phyloP scores from a whole-genome alignment of 2,113 vertebrate genomes.

The Andinoacara biseriatus region DNA sequence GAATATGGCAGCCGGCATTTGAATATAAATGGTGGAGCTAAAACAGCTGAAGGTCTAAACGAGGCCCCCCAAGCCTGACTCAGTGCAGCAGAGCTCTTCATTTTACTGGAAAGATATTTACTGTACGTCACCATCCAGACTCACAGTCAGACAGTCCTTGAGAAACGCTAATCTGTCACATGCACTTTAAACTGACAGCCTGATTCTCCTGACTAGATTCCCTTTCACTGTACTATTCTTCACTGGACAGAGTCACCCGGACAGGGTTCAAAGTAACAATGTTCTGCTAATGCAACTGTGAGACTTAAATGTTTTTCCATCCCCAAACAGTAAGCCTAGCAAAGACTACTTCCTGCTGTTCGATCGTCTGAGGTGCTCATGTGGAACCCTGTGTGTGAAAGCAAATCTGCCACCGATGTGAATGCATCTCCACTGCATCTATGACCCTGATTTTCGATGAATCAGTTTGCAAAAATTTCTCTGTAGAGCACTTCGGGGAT shows the following conservation, averaged over 20 bases:
- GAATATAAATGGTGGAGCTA: conserved; percentile 36
- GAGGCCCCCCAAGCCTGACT: conserved; percentile 40
- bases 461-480: neutral
- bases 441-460: neutral
- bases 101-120: conserved; percentile 33
- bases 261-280: conserved; percentile 8
- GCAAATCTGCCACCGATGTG: conserved; percentile 67
- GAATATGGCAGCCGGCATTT: conserved; percentile 36
- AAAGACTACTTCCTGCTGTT: conserved; percentile 62
- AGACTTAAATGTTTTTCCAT: neutral
- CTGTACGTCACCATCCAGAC: conserved; percentile 25
- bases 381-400: conserved; percentile 69
- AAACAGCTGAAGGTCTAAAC: conserved; percentile 51
- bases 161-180: conserved; percentile 25
- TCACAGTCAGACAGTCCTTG: neutral
- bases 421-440: neutral
- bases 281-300: neutral
- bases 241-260: neutral
- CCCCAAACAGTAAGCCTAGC: neutral
- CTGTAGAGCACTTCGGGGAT: neutral
- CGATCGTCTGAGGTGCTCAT: conserved; percentile 81
- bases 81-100: conserved; percentile 43
- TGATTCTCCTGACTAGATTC: neutral
- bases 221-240: neutral
- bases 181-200: conserved; percentile 18